Evolutionary conservation across 2,113 vertebrate genomes (phyloP).

Genomic region (Cryptotis parvus): DNA sequence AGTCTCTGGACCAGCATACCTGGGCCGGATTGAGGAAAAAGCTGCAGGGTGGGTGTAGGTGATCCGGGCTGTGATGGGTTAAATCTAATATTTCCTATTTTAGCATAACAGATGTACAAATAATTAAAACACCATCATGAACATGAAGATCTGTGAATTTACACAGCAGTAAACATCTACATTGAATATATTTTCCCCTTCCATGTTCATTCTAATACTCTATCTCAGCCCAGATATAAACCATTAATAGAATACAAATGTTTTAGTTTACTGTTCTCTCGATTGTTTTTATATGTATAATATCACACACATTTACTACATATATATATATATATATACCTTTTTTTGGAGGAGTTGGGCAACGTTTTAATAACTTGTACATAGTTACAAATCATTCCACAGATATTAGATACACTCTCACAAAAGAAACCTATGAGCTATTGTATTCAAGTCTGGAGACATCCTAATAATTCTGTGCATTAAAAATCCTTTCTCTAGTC

Average conservation of each 20-base stretch:
- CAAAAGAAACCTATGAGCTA: not conserved
- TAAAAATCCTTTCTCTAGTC: not conserved
- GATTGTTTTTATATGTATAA: not conserved
- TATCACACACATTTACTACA: not conserved
- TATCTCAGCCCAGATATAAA: not conserved
- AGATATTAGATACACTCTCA: not conserved
- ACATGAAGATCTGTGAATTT: not conserved
- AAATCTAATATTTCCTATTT: conserved; percentile 27
- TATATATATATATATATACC: not conserved
- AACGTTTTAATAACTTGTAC: not conserved
- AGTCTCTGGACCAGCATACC: no score
- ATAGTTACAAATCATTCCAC: not conserved
- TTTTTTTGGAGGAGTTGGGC: not conserved
- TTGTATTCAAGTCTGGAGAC: not conserved
- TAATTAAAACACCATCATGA: not conserved
- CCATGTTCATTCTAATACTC: not conserved
- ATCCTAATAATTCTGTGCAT: not conserved
- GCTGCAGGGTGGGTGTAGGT: no score
- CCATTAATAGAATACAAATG: not conserved
- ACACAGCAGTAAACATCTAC: not conserved
- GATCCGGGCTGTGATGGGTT: no score
- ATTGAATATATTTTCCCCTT: not conserved
- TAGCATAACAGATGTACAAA: not conserved
- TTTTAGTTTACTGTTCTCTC: not conserved
- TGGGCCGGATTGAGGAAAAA: no score